Percentiles rank a stretch among this genome's conserved stretches.
These are phyloP conservation scores for Origma solitaria DNA, from an alignment of 2,113 vertebrate species.

Conservation along the genomic window DNA sequence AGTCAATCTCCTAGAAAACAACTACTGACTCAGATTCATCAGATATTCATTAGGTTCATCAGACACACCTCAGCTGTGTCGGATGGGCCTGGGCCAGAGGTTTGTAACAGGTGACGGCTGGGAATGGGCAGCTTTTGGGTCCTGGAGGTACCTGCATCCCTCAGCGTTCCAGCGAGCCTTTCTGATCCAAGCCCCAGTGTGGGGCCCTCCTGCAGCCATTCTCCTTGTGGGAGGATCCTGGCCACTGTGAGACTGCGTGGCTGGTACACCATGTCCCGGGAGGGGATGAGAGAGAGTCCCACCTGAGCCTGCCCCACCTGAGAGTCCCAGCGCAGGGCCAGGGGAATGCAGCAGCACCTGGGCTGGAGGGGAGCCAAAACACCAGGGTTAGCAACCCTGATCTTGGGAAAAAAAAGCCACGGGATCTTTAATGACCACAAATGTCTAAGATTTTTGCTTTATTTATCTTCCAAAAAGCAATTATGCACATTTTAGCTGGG, in stretches of 20 bases:
- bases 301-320: not conserved
- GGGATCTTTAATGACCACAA: not conserved
- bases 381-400: not conserved
- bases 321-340: not conserved
- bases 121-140: not conserved
- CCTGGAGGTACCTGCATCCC: not conserved
- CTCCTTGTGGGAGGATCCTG: rapidly evolving
- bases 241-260: not conserved
- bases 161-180: not conserved
- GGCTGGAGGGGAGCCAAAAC: not conserved
- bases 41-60: too few relatives aligned
- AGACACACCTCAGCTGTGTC: not conserved
- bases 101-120: not conserved
- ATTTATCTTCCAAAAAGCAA: not conserved
- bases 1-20: not conserved
- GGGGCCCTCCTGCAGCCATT: not conserved
- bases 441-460: not conserved
- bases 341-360: not conserved
- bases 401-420: not conserved
- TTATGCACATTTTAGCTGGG: not conserved
- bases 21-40: too few relatives aligned
- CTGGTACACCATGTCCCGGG: not conserved
- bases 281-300: not conserved
- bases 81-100: not conserved
- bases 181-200: not conserved